Base-by-base conservation (phyloP, 2,113 vertebrate species). In the Prietella phreatophila region DNA sequence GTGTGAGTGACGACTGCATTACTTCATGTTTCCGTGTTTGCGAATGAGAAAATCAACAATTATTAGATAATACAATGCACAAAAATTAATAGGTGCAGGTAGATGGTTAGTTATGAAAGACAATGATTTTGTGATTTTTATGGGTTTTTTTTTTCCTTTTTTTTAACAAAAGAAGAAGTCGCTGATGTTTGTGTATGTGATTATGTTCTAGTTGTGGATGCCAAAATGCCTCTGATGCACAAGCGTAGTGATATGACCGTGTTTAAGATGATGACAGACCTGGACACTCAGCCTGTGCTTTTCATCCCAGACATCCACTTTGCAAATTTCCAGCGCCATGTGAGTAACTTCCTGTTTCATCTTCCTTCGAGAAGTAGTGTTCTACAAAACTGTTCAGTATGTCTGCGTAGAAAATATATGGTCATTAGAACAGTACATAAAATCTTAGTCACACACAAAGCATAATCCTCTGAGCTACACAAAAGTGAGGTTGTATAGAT, bases 221-320 rank as follows among this genome's bases (percentile, higher is more conserved):
- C 97, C 42, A 99, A 99, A 92, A 94, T 97, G 36, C 95, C 97
- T 0, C 94, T 99, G 87, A 94, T 98, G 3, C 97, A 97, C 91
- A 99, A 99, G 87, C 96, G 97, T 65, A 97, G 96, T 0, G 99
- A 99, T 60, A 93, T 98, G 93, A 99, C 99, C 0, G 87, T 97
- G 89, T 99, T 99, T 93, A 99, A 98, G 94, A 96, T 97, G 89
- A 96, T 98, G 92, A 91, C 91, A 0, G 98, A 99, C 83, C 92
- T 97, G 0, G 97, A 98, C 86, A 99, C 97, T 0, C 98, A 99
- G 94, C 99, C 99, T 0, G 97, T 99, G 42, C 98, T 99, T 27
- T 99, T 99, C 93, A 99, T 99, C 55, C 98, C 99, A 0, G 98
- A 99, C 0, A 94, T 99, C 86, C 98, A 99, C 92, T 99, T 98